Evolutionary conservation across 2,797 vertebrate genomes (phyloP), one percentile per base, ranked within the genome.

Genomic region (Chanos chanos): DNA sequence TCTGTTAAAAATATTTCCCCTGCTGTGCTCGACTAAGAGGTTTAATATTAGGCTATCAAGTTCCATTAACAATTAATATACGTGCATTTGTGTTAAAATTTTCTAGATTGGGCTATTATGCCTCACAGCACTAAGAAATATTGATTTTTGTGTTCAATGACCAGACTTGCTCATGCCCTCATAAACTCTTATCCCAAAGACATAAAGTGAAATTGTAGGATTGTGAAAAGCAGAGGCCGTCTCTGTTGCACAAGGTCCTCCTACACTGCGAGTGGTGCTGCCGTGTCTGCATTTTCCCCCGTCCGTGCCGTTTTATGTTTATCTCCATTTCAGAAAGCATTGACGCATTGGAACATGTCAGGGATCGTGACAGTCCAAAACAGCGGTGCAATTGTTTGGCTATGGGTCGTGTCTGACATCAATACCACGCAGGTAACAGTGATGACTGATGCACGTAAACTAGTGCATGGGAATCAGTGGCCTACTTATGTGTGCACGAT

Each of bases 261-360:
- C 86, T 70, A 68, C 80, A 81, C 86, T 79, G 77, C 66, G 63
- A 85, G 86, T 73, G 86, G 86, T 87, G 86, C 86, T 88, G 83
- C 85, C 85, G 81, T 83, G 61, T 63, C 70, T 37, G 41, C 43
- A 12, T 50, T 50, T 53, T 73, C 49, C 64, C 73, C 64, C 59
- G 33, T 75, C 48, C 64, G 44, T 27, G 67, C 44, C 64, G 75
- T 73, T 75, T 63, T 73, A 67, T 77, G 75, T 27, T 68, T 62
- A 80, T 81, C 81, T 81, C 83, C 84, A 83, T 86, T 80, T 82
- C 82, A 79, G 71, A 74, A 73, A 51, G 60, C 13, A 61, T 61
- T 79, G 81, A 73, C 77, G 83, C 82, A 83, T 74, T 74, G 68
- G 61, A 45, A 27, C 78, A 66, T 71, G 75, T 77, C 69, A 72